Evolutionary conservation across 2,888 invertebrate genomes (phyloP).

Genomic region (Hololepta plana): DNA sequence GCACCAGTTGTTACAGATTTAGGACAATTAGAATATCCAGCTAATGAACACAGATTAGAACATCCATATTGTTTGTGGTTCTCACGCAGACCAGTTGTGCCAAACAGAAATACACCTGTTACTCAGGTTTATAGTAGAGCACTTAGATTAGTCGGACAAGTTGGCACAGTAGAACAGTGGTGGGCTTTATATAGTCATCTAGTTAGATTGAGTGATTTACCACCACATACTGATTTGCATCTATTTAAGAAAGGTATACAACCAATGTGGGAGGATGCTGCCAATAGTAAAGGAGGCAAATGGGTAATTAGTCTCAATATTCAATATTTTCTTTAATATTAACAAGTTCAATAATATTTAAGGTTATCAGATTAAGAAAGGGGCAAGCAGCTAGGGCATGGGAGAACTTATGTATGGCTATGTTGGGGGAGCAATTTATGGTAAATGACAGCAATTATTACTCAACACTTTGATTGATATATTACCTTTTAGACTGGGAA

Average conservation of each 20-base stretch:
- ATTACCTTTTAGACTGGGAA: slow-evolving; percentile 46
- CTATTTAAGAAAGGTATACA: slow-evolving; percentile 96
- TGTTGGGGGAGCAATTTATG: slow-evolving; percentile 98
- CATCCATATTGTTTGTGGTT: slow-evolving; percentile 86
- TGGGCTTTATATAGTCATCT: slow-evolving; percentile 92
- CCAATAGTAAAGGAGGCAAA: slow-evolving; percentile 92
- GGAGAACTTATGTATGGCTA: slow-evolving; percentile 97
- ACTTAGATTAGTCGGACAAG: slow-evolving; percentile 72
- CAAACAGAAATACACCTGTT: slow-evolving; percentile 14
- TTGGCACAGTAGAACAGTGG: slow-evolving; percentile 92
- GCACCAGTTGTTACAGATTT: slow-evolving; percentile 26
- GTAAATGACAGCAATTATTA: slow-evolving; percentile 22
- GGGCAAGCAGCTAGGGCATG: slow-evolving; percentile 90
- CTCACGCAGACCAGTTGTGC: slow-evolving; percentile 21
- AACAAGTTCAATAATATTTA: slow-evolving; percentile 11
- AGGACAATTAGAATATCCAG: slow-evolving; percentile 53
- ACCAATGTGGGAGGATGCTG: slow-evolving; percentile 99
- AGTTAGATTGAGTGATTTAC: slow-evolving; percentile 74
- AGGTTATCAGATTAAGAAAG: slow-evolving; percentile 75
- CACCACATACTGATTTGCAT: slow-evolving; percentile 85
- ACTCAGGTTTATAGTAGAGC: slow-evolving; percentile 44
- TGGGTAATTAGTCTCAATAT: slow-evolving; percentile 48
- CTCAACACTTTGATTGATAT: not conserved
- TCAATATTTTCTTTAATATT: slow-evolving; percentile 2
- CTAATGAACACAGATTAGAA: slow-evolving; percentile 81